phyloP scores from a whole-genome alignment of 2,113 vertebrate genomes.

The Mesoclemmys tuberculata region DNA sequence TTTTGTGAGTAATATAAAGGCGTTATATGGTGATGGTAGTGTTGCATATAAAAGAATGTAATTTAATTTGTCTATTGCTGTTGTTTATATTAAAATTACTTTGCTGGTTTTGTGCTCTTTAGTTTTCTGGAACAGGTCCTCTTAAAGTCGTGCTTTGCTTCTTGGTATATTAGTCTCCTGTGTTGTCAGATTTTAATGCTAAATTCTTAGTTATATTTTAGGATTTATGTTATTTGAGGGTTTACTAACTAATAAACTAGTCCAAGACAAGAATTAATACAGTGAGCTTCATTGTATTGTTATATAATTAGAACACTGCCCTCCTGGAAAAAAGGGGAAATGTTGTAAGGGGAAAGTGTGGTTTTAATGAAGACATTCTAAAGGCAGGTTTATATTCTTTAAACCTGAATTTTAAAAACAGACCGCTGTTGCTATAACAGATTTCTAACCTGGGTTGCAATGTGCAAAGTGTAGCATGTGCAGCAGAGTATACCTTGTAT shows the following conservation, averaged over 20 bases:
- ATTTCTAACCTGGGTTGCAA: neutral
- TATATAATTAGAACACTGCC: neutral
- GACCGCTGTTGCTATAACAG: neutral
- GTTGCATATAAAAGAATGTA: neutral
- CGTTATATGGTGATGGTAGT: neutral
- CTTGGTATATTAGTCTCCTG: neutral
- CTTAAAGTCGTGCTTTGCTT: neutral
- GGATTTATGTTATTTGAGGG: neutral
- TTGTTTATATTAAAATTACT: neutral
- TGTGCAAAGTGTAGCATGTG: neutral
- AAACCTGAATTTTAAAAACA: neutral
- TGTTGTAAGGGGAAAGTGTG: neutral
- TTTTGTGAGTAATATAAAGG: constrained; percentile 21
- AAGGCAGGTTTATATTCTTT: neutral
- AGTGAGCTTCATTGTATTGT: neutral
- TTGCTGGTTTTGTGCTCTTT: neutral
- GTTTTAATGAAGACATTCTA: neutral
- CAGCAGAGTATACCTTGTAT: neutral
- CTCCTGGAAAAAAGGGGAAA: neutral
- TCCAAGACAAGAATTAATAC: neutral
- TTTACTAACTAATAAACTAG: neutral
- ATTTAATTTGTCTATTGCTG: neutral
- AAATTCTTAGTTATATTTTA: neutral
- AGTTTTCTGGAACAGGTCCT: neutral
- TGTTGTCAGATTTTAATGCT: neutral